Conservation (phyloP, 2,888 invertebrate species). For the Ochropleura leucogaster region DNA sequence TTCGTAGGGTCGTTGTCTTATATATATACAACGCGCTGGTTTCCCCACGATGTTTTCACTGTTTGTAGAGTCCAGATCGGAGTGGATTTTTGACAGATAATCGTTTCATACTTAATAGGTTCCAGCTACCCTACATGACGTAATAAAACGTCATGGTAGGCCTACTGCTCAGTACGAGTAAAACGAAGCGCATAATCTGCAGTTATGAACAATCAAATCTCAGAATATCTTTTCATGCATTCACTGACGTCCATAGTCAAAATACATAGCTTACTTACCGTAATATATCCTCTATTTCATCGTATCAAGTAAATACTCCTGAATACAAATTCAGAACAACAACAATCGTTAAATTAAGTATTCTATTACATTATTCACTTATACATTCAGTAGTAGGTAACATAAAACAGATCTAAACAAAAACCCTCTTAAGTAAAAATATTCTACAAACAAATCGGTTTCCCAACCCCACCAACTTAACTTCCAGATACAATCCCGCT, state of each 20-base stretch:
- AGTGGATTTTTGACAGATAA: neutral
- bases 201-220: neutral
- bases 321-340: conserved; percentile 20
- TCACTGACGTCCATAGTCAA: neutral
- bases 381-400: conserved; percentile 17
- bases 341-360: conserved; percentile 24
- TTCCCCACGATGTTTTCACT: neutral
- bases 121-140: too few species aligned
- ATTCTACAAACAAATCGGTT: conserved; percentile 41
- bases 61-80: too few species aligned
- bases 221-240: neutral
- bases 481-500: conserved; percentile 41
- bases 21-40: neutral
- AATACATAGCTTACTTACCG: neutral
- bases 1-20: too few species aligned
- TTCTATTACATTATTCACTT: conserved; percentile 32
- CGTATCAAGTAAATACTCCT: conserved; percentile 6
- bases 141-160: too few species aligned
- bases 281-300: neutral
- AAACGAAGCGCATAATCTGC: neutral
- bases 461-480: conserved; percentile 35
- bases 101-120: neutral
- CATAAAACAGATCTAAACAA: conserved; percentile 25
- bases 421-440: conserved; percentile 19
- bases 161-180: neutral